Conservation (phyloP, 2,113 vertebrate species). For the Nesoenas mayeri region DNA sequence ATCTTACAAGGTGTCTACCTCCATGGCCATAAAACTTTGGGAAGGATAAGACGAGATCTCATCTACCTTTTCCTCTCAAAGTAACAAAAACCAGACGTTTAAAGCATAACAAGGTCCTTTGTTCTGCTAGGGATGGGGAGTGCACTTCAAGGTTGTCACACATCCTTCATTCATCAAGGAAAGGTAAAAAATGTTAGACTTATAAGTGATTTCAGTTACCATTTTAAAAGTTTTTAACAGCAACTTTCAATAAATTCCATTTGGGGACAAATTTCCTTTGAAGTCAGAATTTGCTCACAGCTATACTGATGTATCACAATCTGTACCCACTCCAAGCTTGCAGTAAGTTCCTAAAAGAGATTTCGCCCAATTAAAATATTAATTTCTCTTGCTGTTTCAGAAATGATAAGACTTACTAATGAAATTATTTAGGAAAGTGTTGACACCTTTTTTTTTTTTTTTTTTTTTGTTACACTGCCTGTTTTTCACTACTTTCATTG, state of each 20-base stretch:
- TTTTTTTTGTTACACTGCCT: background rate
- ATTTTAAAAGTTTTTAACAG: background rate
- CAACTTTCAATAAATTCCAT: background rate
- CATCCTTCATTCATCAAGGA: background rate
- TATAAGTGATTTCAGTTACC: background rate
- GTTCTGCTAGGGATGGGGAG: no score
- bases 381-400: background rate
- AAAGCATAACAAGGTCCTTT: no score
- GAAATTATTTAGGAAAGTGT: background rate
- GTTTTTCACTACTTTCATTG: background rate
- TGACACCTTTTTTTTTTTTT: background rate
- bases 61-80: no score
- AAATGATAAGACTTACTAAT: background rate
- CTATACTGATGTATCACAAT: background rate
- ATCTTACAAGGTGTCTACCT: no score
- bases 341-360: background rate
- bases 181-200: background rate
- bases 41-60: no score
- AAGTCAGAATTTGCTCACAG: background rate
- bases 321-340: background rate
- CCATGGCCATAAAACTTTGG: no score
- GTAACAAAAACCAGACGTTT: no score
- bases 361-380: background rate
- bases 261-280: background rate
- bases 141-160: no score